Evolutionary conservation across 2,797 vertebrate genomes (phyloP), one percentile per base, ranked within the genome.

Genomic region (Cryptoprocta ferox): DNA sequence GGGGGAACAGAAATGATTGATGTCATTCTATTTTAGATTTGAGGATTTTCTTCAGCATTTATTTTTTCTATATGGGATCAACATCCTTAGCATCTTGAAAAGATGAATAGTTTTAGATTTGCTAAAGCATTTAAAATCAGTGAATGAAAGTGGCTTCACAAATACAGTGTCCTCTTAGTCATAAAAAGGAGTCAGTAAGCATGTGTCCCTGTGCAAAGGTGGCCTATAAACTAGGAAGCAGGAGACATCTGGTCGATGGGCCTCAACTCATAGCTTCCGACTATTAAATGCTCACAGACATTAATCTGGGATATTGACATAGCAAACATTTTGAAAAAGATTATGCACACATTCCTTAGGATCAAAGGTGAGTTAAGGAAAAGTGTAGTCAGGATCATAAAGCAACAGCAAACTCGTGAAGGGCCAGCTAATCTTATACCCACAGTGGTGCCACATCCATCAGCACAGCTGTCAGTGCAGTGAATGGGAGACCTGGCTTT

Each of bases 351-450:
- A 87, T 80, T 97, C 32, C 78, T 97, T 73, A 92, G 73, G 37
- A 85, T 97, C 0, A 68, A 97, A 98, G 96, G 84, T 89, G 32
- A 96, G 50, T 56, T 30, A 97, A 98, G 91, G 39, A 0, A 88
- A 94, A 5, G 0, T 37, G 8, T 68, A 11, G n/a, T 37, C 82
- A 71, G 42, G 32, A 78, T 30, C 45, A 39, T 14, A 71, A 42
- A 92, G 89, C 42, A 97, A 96, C 70, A 37, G 65, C 42, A 28
- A 97, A 97, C 2, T 83, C 68, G 24, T 4, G 82, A 93, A 93
- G 59, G 12, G 50, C 93, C 63, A 93, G 87, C 87, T 42, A 88
- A 78, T 81, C 92, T 94, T 32, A 48, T 3, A 68, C 48, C 66
- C 84, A 89, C 80, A 37, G 3, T 5, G 73, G 61, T 68, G 73